These are phyloP conservation scores for Hyles euphorbiae DNA, from an alignment of 1,140 invertebrate species.

Conservation along the genomic window DNA sequence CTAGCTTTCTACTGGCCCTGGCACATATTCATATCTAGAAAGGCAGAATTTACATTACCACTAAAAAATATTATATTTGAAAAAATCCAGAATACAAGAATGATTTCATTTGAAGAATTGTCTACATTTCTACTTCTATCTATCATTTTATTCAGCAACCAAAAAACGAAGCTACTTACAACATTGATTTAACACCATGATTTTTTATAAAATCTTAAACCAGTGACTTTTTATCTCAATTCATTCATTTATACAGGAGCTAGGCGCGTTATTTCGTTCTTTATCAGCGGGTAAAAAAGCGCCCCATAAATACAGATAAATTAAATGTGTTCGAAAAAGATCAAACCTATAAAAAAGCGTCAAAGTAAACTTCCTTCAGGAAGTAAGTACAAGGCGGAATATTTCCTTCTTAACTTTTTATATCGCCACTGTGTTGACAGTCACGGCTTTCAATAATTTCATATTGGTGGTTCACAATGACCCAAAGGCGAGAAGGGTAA, in stretches of 20 bases:
- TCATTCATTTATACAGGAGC: not conserved
- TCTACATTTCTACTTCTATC: too few species aligned
- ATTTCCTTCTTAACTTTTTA: constrained; percentile 66
- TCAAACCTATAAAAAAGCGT: constrained; percentile 22
- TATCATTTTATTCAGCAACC: too few species aligned
- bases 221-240: not conserved
- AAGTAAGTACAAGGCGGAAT: constrained; percentile 40
- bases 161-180: too few species aligned
- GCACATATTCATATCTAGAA: too few species aligned
- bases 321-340: constrained; percentile 10
- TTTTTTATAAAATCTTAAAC: too few species aligned
- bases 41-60: too few species aligned
- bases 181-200: too few species aligned
- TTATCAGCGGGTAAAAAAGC: constrained; percentile 1
- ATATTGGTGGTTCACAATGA: constrained; percentile 47
- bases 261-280: not conserved
- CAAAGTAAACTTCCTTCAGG: constrained; percentile 50
- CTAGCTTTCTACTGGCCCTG: too few species aligned
- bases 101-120: too few species aligned
- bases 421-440: constrained; percentile 52
- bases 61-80: too few species aligned
- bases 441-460: constrained; percentile 49
- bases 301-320: constrained; percentile 18
- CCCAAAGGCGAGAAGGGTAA: constrained; percentile 58
- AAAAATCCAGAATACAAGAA: too few species aligned